Evolutionary conservation across 2,113 vertebrate species (phyloP).

Genomic region (Erinaceus europaeus): DNA sequence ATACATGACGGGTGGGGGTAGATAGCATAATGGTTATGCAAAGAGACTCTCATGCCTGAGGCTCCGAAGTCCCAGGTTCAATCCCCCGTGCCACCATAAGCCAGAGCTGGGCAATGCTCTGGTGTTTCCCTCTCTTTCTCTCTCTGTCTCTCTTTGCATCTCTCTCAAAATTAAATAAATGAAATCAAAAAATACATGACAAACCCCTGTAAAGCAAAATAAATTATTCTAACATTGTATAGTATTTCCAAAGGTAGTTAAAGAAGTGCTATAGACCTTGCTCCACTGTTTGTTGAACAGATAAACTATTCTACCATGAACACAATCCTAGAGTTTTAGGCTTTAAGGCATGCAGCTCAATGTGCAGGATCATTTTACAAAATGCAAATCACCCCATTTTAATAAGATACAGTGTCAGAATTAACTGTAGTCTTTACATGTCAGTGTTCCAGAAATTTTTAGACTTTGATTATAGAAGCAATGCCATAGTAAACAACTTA

Average conservation of each 20-base stretch:
- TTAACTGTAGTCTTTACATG: conserved; percentile 80
- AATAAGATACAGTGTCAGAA: conserved; percentile 78
- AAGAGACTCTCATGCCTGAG: too few relatives aligned
- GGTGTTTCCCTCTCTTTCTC: too few relatives aligned
- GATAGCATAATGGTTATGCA: too few relatives aligned
- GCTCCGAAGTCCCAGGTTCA: too few relatives aligned
- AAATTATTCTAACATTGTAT: conserved; percentile 93
- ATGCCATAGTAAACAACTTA: conserved; percentile 84
- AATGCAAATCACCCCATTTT: conserved; percentile 81
- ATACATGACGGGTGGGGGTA: too few relatives aligned
- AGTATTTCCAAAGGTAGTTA: conserved; percentile 84
- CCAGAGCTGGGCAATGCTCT: too few relatives aligned
- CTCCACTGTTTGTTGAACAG: conserved; percentile 77
- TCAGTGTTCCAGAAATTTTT: conserved; percentile 80
- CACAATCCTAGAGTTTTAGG: conserved; percentile 80
- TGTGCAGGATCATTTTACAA: conserved; percentile 81
- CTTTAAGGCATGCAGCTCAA: conserved; percentile 84
- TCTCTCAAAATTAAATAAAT: too few relatives aligned
- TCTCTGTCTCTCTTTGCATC: too few relatives aligned
- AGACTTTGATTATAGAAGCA: conserved; percentile 87
- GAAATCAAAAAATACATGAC: too few relatives aligned
- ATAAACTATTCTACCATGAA: conserved; percentile 72
- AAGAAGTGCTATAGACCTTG: conserved; percentile 79
- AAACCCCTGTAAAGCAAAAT: conserved; percentile 91
- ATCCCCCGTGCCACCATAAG: too few relatives aligned